A percentile compares a stretch with the other conserved stretches of the same genome.
Evolutionary conservation across 2,888 invertebrate genomes (phyloP).

Genomic region (Luperina nickerlii): DNA sequence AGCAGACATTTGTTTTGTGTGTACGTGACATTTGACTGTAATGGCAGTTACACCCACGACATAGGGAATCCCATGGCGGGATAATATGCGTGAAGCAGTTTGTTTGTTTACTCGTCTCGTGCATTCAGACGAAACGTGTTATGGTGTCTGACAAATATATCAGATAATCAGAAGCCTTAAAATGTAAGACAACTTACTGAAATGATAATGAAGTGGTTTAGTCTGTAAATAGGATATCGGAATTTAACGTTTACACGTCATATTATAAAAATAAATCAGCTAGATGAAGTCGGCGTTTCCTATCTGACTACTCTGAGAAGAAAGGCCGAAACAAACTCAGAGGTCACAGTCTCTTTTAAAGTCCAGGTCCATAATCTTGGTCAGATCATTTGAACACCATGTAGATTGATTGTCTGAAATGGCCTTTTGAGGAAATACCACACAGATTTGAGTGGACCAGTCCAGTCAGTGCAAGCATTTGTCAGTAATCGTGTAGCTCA

Average conservation of each 20-base stretch:
- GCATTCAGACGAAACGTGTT: conserved; percentile 17
- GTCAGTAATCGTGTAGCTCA: not conserved
- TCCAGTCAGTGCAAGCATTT: not conserved
- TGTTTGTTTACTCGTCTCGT: conserved; percentile 40
- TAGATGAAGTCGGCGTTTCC: too few species aligned
- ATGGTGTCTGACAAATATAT: conserved; percentile 6
- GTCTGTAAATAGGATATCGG: not conserved
- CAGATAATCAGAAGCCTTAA: not conserved
- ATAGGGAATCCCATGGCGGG: conserved; percentile 50
- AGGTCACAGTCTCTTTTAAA: too few species aligned
- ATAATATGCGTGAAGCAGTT: conserved; percentile 29
- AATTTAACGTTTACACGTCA: not conserved
- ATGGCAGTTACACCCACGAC: conserved; percentile 25
- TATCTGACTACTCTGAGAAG: too few species aligned
- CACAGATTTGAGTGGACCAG: too few species aligned
- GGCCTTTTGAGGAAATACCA: too few species aligned
- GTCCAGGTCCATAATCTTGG: too few species aligned
- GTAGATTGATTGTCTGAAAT: too few species aligned
- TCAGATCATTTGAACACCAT: too few species aligned
- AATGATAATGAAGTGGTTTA: not conserved
- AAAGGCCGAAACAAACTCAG: too few species aligned
- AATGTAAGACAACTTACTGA: not conserved
- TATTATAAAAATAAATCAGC: too few species aligned
- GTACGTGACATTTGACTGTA: conserved; percentile 53
- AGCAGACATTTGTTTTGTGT: conserved; percentile 32